Evolutionary conservation across 2,888 invertebrate species (phyloP), one percentile per base, ranked within the genome.

Genomic region (Tortricodes alternella): DNA sequence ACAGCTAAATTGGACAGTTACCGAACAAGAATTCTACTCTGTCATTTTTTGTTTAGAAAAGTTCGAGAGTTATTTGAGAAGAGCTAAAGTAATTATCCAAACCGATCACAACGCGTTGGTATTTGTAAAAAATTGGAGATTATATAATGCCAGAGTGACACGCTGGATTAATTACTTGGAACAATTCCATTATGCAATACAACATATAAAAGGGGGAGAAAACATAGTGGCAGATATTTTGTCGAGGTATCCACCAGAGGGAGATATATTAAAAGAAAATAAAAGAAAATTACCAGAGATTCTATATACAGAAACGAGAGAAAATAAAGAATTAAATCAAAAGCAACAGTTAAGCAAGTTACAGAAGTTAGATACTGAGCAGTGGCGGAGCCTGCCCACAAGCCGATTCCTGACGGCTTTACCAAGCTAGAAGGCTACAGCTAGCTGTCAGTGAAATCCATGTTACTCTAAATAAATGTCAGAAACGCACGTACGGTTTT

Each of bases 51-150:
- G 63, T 18, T 50, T 69, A 11, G 16, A 53, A 11, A 67, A 66
- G 23, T 68, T 66, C 32, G 67, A 67, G 13, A 66, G 68, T 0
- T 70, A 69, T 55, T 46, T 69, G 4, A 57, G 67, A 9, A 67
- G 70, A 0, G 6, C 57, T 0, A 63, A 62, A 16, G 9, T 67
- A 1, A 57, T 63, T 3, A 66, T 70, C 11, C 27, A 34, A 16
- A 63, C 68, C 0, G 68, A 68, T 46, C 66, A 70, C 19, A 63
- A 68, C 18, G 61, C 64, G 0, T 38, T 67, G 13, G 24, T 13
- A 1, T 67, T 68, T 48, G 53, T 68, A 0, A 66, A 61, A 50
- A 59, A 19, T 1, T 66, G 65, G 63, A 66, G 62, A 35, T 16
- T 66, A n/a, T 66, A 62, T 35, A 68, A 62, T 44, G 58, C 53